These are phyloP conservation scores for Hippocampus kuda DNA, from an alignment of 2,797 vertebrate genomes.

Conservation along the genomic window DNA sequence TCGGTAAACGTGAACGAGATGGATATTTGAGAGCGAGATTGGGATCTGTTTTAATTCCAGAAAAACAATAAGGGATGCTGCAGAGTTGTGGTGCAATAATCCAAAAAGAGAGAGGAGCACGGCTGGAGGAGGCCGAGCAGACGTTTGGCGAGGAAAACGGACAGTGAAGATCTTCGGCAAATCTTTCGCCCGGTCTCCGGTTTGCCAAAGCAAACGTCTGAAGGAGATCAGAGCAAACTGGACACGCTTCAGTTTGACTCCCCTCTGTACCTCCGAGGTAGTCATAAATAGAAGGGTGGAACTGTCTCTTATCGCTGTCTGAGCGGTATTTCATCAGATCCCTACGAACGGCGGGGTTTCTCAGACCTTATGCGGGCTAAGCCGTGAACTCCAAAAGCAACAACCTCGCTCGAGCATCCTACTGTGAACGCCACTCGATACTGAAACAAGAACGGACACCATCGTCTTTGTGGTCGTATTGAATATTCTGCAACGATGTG, in stretches of 20 bases:
- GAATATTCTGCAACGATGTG: neutral
- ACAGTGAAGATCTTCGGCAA: neutral
- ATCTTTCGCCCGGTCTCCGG: neutral
- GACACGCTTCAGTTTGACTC: neutral
- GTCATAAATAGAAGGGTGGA: neutral
- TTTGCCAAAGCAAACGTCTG: constrained; percentile 8
- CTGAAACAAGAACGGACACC: neutral
- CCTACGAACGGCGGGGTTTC: neutral
- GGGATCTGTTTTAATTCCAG: neutral
- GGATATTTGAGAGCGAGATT: neutral
- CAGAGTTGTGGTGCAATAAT: neutral
- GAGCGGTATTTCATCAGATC: neutral
- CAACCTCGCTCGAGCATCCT: neutral
- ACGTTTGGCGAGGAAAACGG: neutral
- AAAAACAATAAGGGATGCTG: neutral
- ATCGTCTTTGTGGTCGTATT: constrained; percentile 1
- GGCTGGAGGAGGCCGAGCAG: neutral
- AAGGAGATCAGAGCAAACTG: neutral
- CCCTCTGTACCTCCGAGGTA: neutral
- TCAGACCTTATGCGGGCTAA: neutral
- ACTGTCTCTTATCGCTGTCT: neutral
- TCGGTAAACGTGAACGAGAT: neutral
- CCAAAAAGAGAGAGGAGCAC: neutral
- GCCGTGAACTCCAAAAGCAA: neutral
- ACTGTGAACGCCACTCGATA: neutral